phyloP scores from a whole-genome alignment of 2,113 vertebrate genomes.

The Dromas ardeola region DNA sequence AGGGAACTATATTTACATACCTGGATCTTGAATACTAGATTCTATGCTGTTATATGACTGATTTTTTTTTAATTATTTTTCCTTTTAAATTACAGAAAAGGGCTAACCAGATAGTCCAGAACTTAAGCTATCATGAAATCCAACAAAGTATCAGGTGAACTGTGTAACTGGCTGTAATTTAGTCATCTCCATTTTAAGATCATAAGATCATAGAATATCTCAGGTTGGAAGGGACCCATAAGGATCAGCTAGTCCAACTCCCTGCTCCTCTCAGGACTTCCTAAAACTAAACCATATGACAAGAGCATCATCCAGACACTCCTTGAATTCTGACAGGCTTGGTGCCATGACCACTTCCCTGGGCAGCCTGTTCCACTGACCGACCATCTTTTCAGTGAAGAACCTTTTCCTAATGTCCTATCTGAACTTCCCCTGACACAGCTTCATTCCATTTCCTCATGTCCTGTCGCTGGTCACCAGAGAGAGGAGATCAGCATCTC shows the following conservation, averaged over 20 bases:
- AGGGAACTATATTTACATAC: neutral
- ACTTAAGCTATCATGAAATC: neutral
- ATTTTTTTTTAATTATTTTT: neutral
- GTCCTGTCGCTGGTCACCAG: neutral
- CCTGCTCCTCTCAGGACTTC: neutral
- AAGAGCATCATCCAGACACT: neutral
- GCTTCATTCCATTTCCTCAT: neutral
- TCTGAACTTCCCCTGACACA: neutral
- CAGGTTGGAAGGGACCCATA: neutral
- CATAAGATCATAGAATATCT: neutral
- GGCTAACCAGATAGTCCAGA: neutral
- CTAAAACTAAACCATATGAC: neutral
- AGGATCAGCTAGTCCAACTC: neutral
- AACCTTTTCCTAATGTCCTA: neutral
- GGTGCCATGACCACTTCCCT: neutral
- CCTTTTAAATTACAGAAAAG: neutral
- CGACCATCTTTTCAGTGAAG: neutral
- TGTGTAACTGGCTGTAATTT: neutral
- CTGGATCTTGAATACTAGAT: neutral
- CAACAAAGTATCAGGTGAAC: neutral
- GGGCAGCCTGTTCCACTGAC: neutral
- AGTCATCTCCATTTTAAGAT: neutral
- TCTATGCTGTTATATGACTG: neutral
- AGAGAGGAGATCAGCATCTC: neutral
- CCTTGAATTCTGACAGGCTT: neutral